phyloP scores from a whole-genome alignment of 2,113 vertebrate species.

The Grammomys dolichurus region DNA sequence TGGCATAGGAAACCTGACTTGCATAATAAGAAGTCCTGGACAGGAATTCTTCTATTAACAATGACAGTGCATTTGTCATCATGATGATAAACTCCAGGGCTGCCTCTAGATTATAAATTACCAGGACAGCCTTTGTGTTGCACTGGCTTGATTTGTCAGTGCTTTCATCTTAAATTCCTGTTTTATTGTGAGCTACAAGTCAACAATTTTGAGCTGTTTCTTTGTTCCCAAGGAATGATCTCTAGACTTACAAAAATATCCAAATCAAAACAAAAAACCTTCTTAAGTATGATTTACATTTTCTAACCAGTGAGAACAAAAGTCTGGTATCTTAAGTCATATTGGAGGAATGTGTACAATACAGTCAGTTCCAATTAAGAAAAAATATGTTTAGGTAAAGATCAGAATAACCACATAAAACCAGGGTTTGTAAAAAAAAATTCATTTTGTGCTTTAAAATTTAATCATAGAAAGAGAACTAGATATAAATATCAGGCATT shows the following conservation, averaged over 20 bases:
- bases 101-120: conserved; percentile 91
- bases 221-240: conserved; percentile 80
- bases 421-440: conserved; percentile 21
- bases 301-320: conserved; percentile 65
- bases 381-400: conserved; percentile 28
- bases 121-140: conserved; percentile 85
- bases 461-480: conserved; percentile 54
- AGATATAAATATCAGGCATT: conserved; percentile 57
- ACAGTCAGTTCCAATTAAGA: conserved; percentile 65
- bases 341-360: conserved; percentile 43
- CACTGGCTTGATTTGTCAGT: conserved; percentile 87
- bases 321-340: conserved; percentile 33
- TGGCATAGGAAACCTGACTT: conserved; percentile 94
- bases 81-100: conserved; percentile 95
- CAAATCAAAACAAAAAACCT: too few species aligned
- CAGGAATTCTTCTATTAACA: conserved; percentile 93
- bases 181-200: conserved; percentile 86
- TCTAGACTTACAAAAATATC: conserved; percentile 11
- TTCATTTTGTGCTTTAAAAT: conserved; percentile 47
- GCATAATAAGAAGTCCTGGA: conserved; percentile 94
- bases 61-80: conserved; percentile 97
- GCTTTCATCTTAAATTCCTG: conserved; percentile 85
- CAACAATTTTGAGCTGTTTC: conserved; percentile 82
- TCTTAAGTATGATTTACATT: conserved; percentile 72
- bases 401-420: conserved; percentile 35